Conservation (phyloP, 1,140 invertebrate genomes). For the Vanessa tameamea region DNA sequence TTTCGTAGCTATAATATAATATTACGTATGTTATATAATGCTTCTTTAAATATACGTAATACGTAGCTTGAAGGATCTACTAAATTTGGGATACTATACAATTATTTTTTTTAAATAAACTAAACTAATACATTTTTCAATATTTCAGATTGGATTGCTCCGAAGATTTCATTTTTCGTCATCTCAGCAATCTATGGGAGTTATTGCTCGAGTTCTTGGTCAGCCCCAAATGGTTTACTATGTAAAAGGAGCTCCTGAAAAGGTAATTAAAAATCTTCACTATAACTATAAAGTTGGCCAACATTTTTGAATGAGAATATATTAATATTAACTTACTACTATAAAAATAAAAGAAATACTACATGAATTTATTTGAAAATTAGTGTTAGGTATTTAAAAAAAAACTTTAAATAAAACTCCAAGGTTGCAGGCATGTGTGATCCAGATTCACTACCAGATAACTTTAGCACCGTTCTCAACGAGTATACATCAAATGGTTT, state of each 20-base stretch:
- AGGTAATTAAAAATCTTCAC: slow-evolving; percentile 80
- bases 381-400: not conserved
- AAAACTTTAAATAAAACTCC: slow-evolving; percentile 19
- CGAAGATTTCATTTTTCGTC: slow-evolving; percentile 96
- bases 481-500: slow-evolving; percentile 93
- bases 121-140: not conserved
- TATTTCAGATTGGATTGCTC: slow-evolving; percentile 89
- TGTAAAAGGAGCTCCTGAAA: slow-evolving; percentile 96
- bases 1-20: too few species aligned
- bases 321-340: not conserved
- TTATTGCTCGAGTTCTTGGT: slow-evolving; percentile 89
- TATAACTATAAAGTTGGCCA: too few species aligned
- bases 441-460: slow-evolving; percentile 81
- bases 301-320: too few species aligned
- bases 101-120: not conserved
- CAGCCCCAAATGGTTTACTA: slow-evolving; percentile 91
- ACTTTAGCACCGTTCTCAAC: slow-evolving; percentile 88
- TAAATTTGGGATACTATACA: too few species aligned
- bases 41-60: too few species aligned
- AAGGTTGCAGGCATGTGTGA: slow-evolving; percentile 80
- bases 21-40: too few species aligned
- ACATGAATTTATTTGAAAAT: not conserved
- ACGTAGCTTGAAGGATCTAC: too few species aligned
- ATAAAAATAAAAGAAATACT: not conserved
- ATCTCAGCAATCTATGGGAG: slow-evolving; percentile 93